A percentile compares a stretch with the other conserved stretches of the same genome.
phyloP scores from a whole-genome alignment of 2,113 vertebrate genomes.

The Mormyrus iriodes region DNA sequence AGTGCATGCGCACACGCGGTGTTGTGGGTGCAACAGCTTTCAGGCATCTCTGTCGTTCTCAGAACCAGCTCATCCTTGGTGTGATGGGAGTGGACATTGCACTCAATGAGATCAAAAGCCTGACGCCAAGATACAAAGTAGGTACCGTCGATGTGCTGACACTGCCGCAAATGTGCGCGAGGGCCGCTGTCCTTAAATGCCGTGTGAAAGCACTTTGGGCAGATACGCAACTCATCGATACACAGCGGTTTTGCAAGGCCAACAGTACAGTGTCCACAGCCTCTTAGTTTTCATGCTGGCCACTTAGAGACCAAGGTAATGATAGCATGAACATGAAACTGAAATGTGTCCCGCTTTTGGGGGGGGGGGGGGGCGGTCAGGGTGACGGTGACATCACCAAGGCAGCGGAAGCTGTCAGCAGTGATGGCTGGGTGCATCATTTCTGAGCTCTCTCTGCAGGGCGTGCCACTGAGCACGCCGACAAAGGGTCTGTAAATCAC shows the following conservation, averaged over 20 bases:
- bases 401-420: background rate
- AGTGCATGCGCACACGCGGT: background rate
- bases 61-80: constrained; percentile 96
- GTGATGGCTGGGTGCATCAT: background rate
- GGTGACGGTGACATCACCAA: background rate
- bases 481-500: background rate
- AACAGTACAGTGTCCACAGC: background rate
- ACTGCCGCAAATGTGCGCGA: fast-evolving
- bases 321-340: background rate
- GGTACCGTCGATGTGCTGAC: background rate
- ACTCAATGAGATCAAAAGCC: constrained; percentile 89
- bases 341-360: background rate
- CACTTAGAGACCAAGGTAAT: background rate
- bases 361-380: background rate
- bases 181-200: background rate
- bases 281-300: background rate
- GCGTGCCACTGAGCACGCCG: background rate
- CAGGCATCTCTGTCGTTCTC: constrained; percentile 27
- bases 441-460: background rate
- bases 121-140: constrained; percentile 91
- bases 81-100: constrained; percentile 97
- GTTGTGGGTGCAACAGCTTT: background rate
- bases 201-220: background rate
- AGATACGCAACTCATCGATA: background rate
- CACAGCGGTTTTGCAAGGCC: background rate